Evolutionary conservation across 2,888 invertebrate genomes (phyloP).

Genomic region (Metallyticus violacea): DNA sequence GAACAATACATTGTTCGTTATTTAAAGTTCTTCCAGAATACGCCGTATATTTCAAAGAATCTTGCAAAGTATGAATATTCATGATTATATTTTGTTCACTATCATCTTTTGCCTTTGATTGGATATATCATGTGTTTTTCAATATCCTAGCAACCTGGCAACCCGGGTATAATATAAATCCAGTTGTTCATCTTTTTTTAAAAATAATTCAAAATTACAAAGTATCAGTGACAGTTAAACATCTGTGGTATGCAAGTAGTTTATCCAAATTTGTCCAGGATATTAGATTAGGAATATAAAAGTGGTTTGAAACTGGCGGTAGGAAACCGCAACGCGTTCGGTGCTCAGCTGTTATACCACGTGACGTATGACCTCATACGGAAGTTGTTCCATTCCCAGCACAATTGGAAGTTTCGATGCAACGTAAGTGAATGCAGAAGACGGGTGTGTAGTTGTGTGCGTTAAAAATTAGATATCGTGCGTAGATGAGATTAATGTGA

Average conservation of each 20-base stretch:
- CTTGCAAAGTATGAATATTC: conserved; percentile 1
- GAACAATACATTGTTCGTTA: conserved; percentile 18
- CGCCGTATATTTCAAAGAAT: background rate
- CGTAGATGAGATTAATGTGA: background rate
- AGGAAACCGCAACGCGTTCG: background rate
- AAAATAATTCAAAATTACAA: background rate
- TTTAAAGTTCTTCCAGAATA: conserved; percentile 12
- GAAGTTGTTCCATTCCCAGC: background rate
- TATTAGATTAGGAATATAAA: background rate
- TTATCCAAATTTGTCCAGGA: background rate
- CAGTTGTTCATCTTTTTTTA: background rate
- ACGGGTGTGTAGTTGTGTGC: background rate
- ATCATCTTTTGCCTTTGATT: background rate
- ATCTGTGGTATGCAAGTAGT: no score
- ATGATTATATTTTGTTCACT: background rate
- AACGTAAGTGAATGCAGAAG: background rate
- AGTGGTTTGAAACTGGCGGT: background rate
- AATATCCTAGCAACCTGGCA: background rate
- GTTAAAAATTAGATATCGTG: background rate
- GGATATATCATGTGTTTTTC: background rate
- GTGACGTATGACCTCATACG: conserved; percentile 8
- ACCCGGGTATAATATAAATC: background rate
- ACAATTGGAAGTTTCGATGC: conserved; percentile 11
- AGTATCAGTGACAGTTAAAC: background rate
- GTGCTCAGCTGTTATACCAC: conserved; percentile 13